Base-by-base conservation (phyloP, 2,888 invertebrate species). In the Polydrusus cervinus region DNA sequence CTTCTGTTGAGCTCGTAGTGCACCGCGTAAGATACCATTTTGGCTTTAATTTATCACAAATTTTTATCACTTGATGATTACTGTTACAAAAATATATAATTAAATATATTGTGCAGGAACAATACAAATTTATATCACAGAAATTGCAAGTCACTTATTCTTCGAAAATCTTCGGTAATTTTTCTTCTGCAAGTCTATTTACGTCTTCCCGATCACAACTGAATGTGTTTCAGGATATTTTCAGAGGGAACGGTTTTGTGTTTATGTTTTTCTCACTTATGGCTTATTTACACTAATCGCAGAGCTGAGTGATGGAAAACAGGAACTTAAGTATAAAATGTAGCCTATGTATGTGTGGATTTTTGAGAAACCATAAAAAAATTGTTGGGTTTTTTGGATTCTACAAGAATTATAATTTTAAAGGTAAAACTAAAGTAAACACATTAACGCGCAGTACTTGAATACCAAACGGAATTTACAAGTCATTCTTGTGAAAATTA, bases 1-100 rank as follows among this genome's bases (percentile, higher is more conserved):
- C 65, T 80, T 76, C 78, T 65, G 47, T 70, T 74, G 53, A 80
- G 53, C 87, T 91, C 91, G 87, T 90, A 90, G 87, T 90, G 90
- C 81, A 91, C 87, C 86, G 90, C 90, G 86, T 90, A 90, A 79
- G 91, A 90, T 88, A 91, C 90, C 91, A 90, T 90, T 68, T 79
- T 78, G 40, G 18, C 62, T 75, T 65, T 68, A 74, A 71, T 64
- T 61, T 67, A 78, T 68, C 65, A 62, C 64, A 74, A 60, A 60
- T 72, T 66, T 53, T 68, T 55, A 74, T 45, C 72, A 77, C 77
- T 67, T 60, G 25, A 18, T 60, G 25, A 18, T 49, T 25, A 49
- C 34, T 16, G 16, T 14, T 34, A 14, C n/a, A 34, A 30, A 55
- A 55, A 34, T 34, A 55, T 34, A 34, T 30, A 53, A 25, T 55